Base-by-base conservation (phyloP, 2,113 vertebrate species). In the Sorex araneus region DNA sequence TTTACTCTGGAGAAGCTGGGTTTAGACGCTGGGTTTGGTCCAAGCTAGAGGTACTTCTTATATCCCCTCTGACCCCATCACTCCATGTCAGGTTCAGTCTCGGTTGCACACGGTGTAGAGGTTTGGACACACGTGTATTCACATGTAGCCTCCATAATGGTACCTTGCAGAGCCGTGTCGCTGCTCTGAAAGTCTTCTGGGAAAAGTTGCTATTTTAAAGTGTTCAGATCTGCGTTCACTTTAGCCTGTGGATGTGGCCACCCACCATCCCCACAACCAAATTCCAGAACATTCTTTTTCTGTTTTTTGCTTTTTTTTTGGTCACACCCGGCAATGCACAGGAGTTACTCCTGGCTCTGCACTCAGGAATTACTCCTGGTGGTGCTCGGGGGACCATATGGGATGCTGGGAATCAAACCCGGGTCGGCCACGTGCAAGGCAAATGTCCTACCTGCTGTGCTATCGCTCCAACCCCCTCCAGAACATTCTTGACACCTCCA, bases 281-380 rank as follows among this genome's bases (percentile, higher is more conserved):
- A 75, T 82, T 90, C 18, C 40, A 93, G 69, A 89, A 60, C 6
- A 11, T 57, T 89, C 70, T 73, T 34, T n/a, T n/a, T n/a, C n/a
- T n/a, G n/a, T n/a, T n/a, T n/a, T n/a, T n/a, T n/a, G n/a, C n/a
- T n/a, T n/a, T n/a, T n/a, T n/a, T n/a, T n/a, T n/a, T n/a, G n/a
- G n/a, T n/a, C n/a, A n/a, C n/a, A n/a, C n/a, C n/a, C n/a, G n/a
- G n/a, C n/a, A n/a, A n/a, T n/a, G n/a, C n/a, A n/a, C n/a, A n/a
- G n/a, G n/a, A n/a, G n/a, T n/a, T n/a, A n/a, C n/a, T n/a, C n/a
- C n/a, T n/a, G n/a, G n/a, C n/a, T n/a, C n/a, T n/a, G n/a, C n/a
- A n/a, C n/a, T n/a, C n/a, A n/a, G n/a, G n/a, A n/a, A n/a, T n/a
- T n/a, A n/a, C n/a, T n/a, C n/a, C n/a, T n/a, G n/a, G n/a, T n/a